phyloP scores from a whole-genome alignment of 2,797 vertebrate species.

The Clarias fuscus region DNA sequence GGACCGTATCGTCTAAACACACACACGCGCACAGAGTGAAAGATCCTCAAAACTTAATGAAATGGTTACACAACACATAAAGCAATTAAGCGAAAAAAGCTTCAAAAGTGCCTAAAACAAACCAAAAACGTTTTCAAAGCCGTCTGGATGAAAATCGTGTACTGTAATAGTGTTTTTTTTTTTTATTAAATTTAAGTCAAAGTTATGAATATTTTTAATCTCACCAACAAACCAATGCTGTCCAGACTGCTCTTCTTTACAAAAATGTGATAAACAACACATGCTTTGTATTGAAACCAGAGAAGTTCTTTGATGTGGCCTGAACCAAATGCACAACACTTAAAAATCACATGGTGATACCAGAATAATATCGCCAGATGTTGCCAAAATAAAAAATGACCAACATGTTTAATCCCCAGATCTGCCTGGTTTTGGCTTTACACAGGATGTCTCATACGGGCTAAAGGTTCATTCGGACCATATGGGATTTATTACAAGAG shows the following conservation, averaged over 20 bases:
- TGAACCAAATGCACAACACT: neutral
- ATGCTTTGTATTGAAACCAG: neutral
- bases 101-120: neutral
- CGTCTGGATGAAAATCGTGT: neutral
- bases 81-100: conserved; percentile 17
- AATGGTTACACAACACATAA: conserved; percentile 13
- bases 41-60: neutral
- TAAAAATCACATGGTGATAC: neutral
- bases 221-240: neutral
- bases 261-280: neutral
- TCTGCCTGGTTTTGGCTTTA: neutral
- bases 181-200: neutral
- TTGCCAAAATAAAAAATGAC: neutral
- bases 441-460: conserved; percentile 33
- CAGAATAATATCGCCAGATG: neutral
- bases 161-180: conserved; percentile 1
- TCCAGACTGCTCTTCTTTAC: neutral
- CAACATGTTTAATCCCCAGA: neutral
- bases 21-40: conserved; percentile 14
- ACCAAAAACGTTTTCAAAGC: neutral
- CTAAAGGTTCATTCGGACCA: conserved; percentile 26
- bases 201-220: too few species aligned
- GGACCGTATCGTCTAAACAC: conserved; percentile 32
- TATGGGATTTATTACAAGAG: conserved; percentile 44
- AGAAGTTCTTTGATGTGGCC: neutral